These are phyloP conservation scores for Nudaria mundana DNA, from an alignment of 2,888 invertebrate genomes.

Conservation along the genomic window DNA sequence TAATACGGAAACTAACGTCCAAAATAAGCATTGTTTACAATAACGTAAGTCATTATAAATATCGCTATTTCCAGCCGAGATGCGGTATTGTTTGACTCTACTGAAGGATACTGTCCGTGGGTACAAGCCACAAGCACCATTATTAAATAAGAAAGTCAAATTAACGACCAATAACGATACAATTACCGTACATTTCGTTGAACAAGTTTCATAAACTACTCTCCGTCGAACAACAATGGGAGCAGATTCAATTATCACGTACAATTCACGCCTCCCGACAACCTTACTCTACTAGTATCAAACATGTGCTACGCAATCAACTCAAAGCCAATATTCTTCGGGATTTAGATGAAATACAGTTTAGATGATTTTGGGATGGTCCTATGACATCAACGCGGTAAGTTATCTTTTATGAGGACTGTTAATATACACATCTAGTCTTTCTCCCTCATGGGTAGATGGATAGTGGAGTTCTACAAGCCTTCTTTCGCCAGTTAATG, in stretches of 20 bases:
- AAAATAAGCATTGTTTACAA: not conserved
- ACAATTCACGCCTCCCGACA: slow-evolving; percentile 2
- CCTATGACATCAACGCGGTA: too few relatives aligned
- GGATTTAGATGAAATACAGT: slow-evolving; percentile 1
- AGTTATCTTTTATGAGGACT: too few relatives aligned
- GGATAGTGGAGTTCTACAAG: too few relatives aligned
- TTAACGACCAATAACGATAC: not conserved
- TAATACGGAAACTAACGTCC: not conserved
- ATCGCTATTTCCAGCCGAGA: slow-evolving; percentile 9
- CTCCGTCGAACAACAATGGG: slow-evolving; percentile 8
- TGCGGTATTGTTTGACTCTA: slow-evolving; percentile 8
- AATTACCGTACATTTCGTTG: not conserved
- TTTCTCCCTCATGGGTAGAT: too few relatives aligned
- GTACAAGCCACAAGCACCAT: not conserved
- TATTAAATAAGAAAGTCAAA: not conserved
- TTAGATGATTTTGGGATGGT: not conserved
- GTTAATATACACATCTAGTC: too few relatives aligned
- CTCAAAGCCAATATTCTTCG: not conserved
- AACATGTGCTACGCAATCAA: not conserved
- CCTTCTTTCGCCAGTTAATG: too few relatives aligned
- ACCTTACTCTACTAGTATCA: too few relatives aligned
- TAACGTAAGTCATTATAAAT: slow-evolving; percentile 3
- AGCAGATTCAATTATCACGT: slow-evolving; percentile 7
- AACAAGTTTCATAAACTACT: slow-evolving; percentile 7
- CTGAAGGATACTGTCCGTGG: slow-evolving; percentile 4